Percentiles rank a stretch among this genome's conserved stretches.
These are phyloP conservation scores for Pachypsylla venusta DNA, from an alignment of 1,140 invertebrate genomes.

Conservation along the genomic window DNA sequence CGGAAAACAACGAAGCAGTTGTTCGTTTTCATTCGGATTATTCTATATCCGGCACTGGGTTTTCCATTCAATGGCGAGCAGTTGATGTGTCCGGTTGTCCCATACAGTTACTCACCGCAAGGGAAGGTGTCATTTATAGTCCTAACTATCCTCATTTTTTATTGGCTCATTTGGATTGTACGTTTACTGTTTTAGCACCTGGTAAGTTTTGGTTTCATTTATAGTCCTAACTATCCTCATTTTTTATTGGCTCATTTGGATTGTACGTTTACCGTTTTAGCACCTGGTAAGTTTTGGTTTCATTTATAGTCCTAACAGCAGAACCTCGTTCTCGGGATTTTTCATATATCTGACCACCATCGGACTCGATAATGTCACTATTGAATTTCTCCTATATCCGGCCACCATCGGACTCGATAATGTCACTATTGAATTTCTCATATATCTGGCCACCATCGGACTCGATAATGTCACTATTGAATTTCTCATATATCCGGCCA, in stretches of 20 bases:
- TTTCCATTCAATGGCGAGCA: slow-evolving; percentile 45
- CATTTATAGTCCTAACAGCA: too few relatives aligned
- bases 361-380: too few relatives aligned
- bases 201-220: slow-evolving; percentile 32
- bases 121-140: slow-evolving; percentile 39
- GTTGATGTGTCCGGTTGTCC: slow-evolving; percentile 50
- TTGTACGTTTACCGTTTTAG: slow-evolving; percentile 46
- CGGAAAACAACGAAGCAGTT: slow-evolving; percentile 38
- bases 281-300: slow-evolving; percentile 39
- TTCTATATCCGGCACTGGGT: slow-evolving; percentile 46
- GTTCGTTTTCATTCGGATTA: slow-evolving; percentile 55
- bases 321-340: too few relatives aligned
- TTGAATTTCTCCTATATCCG: too few relatives aligned
- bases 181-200: slow-evolving; percentile 45
- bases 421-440: too few relatives aligned
- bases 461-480: too few relatives aligned
- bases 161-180: slow-evolving; percentile 47
- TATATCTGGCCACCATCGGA: too few relatives aligned
- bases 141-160: slow-evolving; percentile 54
- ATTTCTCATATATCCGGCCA: too few relatives aligned
- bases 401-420: too few relatives aligned
- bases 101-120: slow-evolving; percentile 42
- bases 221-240: slow-evolving; percentile 50
- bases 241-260: slow-evolving; percentile 45
- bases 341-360: too few relatives aligned